phyloP scores from a whole-genome alignment of 64 coral and sea anemone genomes.

The Orbicella faveolata region DNA sequence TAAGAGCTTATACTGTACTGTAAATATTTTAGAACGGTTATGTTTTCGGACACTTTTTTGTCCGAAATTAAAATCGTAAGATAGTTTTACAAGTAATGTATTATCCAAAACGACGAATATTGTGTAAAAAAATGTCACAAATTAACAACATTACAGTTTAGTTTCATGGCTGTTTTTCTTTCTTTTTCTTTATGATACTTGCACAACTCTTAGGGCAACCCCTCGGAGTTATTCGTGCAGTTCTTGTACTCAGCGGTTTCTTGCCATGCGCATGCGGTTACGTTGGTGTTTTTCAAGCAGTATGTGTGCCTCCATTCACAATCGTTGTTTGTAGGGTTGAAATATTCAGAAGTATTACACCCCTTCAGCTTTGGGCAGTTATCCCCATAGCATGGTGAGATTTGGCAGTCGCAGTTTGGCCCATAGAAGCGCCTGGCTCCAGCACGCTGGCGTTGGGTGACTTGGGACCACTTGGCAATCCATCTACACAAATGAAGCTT shows the following conservation, averaged over 20 bases:
- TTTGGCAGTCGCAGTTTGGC: constrained; percentile 36
- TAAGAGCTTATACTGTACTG: no score
- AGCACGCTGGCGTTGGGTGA: constrained; percentile 37
- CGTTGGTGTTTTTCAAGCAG: constrained; percentile 8
- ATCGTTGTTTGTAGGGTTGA: background rate
- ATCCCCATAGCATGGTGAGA: constrained; percentile 22
- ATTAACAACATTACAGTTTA: no score
- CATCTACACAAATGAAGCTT: background rate
- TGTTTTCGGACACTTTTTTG: no score
- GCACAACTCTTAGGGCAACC: background rate
- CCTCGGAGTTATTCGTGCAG: background rate
- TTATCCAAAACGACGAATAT: no score
- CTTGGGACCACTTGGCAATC: background rate
- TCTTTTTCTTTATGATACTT: no score
- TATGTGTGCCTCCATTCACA: constrained; percentile 44
- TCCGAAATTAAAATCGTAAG: no score
- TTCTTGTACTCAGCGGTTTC: constrained; percentile 20
- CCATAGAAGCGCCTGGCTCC: constrained; percentile 51
- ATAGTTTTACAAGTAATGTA: no score
- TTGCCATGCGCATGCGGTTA: constrained; percentile 28
- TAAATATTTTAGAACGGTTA: no score
- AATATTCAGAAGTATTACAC: background rate
- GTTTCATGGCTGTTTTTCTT: no score
- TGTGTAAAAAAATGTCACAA: no score
- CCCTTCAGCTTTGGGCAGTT: background rate